phyloP scores from a whole-genome alignment of 1,140 invertebrate species.

The Panonychus citri region DNA sequence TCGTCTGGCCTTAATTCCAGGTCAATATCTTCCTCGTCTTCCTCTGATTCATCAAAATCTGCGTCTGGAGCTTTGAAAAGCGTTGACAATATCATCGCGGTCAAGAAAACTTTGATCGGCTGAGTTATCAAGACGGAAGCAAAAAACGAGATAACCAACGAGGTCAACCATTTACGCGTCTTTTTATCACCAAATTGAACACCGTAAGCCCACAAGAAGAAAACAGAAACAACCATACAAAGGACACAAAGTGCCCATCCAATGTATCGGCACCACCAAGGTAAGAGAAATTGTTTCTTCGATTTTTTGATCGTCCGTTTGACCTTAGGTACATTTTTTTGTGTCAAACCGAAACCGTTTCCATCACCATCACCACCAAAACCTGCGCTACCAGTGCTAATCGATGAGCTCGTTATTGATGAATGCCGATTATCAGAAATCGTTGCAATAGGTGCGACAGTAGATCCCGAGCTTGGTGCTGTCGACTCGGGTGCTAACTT shows the following conservation, averaged over 20 bases:
- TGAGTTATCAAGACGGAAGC: conserved; percentile 31
- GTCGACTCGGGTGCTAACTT: not conserved
- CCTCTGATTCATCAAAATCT: conserved; percentile 27
- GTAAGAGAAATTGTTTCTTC: conserved; percentile 20
- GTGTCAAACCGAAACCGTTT: not conserved
- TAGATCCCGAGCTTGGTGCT: conserved; percentile 4
- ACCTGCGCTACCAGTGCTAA: not conserved
- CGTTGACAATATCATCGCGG: conserved; percentile 28
- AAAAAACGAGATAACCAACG: conserved; percentile 31
- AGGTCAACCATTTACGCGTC: conserved; percentile 31
- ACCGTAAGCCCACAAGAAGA: conserved; percentile 31
- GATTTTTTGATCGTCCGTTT: not conserved
- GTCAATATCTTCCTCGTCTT: conserved; percentile 26
- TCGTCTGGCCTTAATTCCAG: conserved; percentile 17
- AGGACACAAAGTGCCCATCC: conserved; percentile 27
- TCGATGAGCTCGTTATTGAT: not conserved
- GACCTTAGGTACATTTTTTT: not conserved
- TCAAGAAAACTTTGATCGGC: conserved; percentile 30
- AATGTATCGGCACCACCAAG: conserved; percentile 28
- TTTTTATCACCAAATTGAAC: conserved; percentile 31
- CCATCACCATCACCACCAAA: not conserved
- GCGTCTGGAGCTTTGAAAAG: conserved; percentile 26
- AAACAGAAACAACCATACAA: conserved; percentile 23
- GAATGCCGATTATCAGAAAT: not conserved
- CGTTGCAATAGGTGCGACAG: conserved; percentile 1